These are phyloP conservation scores for Heliconius sara DNA, from an alignment of 2,888 invertebrate genomes.

Conservation along the genomic window DNA sequence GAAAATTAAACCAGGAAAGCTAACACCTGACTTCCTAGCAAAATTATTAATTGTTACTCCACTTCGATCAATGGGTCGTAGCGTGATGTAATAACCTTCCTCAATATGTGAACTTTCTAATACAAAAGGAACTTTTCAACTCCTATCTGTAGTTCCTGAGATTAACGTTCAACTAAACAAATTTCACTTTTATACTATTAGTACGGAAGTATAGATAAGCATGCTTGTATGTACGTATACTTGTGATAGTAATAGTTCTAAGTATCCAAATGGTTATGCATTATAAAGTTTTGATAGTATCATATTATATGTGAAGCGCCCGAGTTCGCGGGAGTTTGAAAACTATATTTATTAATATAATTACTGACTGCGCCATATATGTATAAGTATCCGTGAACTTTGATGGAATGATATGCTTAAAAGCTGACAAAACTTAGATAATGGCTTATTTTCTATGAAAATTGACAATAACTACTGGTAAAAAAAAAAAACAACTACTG, in stretches of 20 bases:
- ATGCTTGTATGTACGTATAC: background rate
- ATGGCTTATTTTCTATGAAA: background rate
- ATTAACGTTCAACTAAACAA: too few species aligned
- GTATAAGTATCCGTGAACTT: background rate
- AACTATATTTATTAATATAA: conserved; percentile 24
- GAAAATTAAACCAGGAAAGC: too few species aligned
- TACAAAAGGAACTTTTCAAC: too few species aligned
- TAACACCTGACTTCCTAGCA: background rate
- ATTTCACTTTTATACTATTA: too few species aligned
- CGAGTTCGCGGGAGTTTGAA: conserved; percentile 10
- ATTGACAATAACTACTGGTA: background rate
- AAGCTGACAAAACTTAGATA: background rate
- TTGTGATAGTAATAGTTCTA: conserved; percentile 3
- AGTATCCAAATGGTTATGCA: conserved; percentile 17
- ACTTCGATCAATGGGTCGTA: too few species aligned
- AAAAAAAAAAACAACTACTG: too few species aligned
- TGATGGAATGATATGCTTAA: conserved; percentile 10
- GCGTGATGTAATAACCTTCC: too few species aligned
- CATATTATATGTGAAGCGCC: conserved; percentile 14
- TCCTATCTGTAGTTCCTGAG: too few species aligned
- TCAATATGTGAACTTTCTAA: too few species aligned
- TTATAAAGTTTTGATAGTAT: conserved; percentile 25
- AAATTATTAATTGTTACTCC: too few species aligned
- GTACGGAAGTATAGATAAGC: background rate
- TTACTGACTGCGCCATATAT: background rate